A percentile compares a stretch with the other conserved stretches of the same genome.
phyloP scores from a whole-genome alignment of 2,888 invertebrate genomes.

The Cephus pygmeus region DNA sequence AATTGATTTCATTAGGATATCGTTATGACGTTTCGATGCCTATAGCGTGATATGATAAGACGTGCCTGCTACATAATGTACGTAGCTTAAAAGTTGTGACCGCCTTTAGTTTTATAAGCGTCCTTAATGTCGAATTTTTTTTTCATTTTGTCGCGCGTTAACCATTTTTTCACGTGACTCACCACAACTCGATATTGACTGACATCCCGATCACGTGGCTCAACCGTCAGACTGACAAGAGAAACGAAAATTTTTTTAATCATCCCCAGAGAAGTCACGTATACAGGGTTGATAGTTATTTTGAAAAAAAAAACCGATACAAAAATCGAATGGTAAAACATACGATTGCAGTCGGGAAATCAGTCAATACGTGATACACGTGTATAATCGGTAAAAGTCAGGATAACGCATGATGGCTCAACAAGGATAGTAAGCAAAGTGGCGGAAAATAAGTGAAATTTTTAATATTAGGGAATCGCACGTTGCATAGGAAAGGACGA shows the following conservation, averaged over 20 bases:
- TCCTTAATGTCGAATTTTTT: background rate
- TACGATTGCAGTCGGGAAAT: background rate
- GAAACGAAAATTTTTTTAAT: constrained; percentile 1
- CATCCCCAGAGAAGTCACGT: background rate
- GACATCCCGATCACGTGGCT: constrained; percentile 2
- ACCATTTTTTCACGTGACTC: background rate
- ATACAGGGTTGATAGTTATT: background rate
- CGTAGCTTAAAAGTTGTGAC: constrained; percentile 46
- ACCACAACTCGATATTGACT: background rate
- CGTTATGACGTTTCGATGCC: constrained; percentile 53
- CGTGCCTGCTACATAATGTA: constrained; percentile 64
- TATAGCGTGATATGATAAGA: constrained; percentile 65
- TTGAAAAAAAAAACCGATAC: background rate
- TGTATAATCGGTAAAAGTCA: background rate
- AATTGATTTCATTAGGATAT: constrained; percentile 24
- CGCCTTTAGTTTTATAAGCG: constrained; percentile 58
- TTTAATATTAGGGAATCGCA: background rate
- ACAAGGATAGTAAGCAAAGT: background rate
- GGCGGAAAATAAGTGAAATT: background rate
- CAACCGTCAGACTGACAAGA: constrained; percentile 1
- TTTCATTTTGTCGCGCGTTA: constrained; percentile 20
- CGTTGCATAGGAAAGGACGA: background rate
- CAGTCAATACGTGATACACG: background rate
- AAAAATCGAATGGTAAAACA: too few relatives aligned
- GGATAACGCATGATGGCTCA: background rate